Evolutionary conservation across 2,888 invertebrate species (phyloP).

Genomic region (Cryptocephalus primarius): DNA sequence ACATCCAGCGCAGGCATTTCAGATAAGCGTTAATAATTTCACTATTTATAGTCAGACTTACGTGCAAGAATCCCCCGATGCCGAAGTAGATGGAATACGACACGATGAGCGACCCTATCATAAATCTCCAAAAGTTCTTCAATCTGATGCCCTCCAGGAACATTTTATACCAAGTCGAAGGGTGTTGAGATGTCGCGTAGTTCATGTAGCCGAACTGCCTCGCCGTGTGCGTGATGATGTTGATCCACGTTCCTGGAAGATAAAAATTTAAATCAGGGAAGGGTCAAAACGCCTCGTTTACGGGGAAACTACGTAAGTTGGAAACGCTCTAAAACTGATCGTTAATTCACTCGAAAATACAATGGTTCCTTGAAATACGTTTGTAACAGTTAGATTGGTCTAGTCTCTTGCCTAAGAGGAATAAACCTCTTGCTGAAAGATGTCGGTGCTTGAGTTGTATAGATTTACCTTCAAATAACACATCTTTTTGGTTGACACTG

Average conservation of each 20-base stretch:
- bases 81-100: conserved; percentile 51
- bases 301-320: too few species aligned
- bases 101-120: conserved; percentile 40
- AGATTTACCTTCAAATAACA: too few species aligned
- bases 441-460: too few species aligned
- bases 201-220: conserved; percentile 41
- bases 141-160: conserved; percentile 42
- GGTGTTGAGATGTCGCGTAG: conserved; percentile 7
- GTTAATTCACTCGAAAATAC: too few species aligned
- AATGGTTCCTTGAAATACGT: too few species aligned
- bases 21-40: neutral
- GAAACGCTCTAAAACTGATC: too few species aligned
- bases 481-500: too few species aligned
- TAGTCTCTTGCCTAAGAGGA: too few species aligned
- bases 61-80: conserved; percentile 58
- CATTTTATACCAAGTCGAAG: conserved; percentile 29
- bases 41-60: conserved; percentile 32
- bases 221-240: conserved; percentile 49
- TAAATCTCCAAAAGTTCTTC: conserved; percentile 40
- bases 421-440: too few species aligned
- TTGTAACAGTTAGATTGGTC: too few species aligned
- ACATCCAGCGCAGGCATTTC: neutral
- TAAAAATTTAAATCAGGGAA: neutral
- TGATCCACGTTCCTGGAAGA: conserved; percentile 56
- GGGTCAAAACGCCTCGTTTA: too few species aligned